A percentile compares a stretch with the other conserved stretches of the same genome.
phyloP scores from a whole-genome alignment of 2,797 vertebrate species.

The Halcyon chelicuti region DNA sequence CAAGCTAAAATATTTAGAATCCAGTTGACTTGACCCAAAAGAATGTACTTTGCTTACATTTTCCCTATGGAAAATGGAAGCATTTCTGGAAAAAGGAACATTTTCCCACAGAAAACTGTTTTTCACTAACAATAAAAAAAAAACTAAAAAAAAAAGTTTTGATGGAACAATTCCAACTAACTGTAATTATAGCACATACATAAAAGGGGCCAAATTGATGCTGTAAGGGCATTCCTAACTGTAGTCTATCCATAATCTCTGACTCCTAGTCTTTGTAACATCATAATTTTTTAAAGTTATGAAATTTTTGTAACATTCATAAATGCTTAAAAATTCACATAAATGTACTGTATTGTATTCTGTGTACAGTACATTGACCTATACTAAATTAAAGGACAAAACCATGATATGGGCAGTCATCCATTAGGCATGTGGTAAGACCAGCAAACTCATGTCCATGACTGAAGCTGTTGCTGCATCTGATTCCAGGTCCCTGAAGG shows the following conservation, averaged over 20 bases:
- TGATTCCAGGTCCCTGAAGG: not conserved
- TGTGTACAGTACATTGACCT: not conserved
- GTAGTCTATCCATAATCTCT: not conserved
- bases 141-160: not conserved
- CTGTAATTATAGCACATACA: constrained; percentile 53
- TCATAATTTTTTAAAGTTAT: not conserved
- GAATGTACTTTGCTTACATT: constrained; percentile 55
- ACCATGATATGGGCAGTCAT: not conserved
- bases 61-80: constrained; percentile 49
- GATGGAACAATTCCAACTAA: constrained; percentile 32
- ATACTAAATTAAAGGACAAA: not conserved
- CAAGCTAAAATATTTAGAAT: constrained; percentile 41
- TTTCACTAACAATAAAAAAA: not conserved
- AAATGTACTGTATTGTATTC: not conserved
- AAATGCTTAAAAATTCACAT: not conserved
- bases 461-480: not conserved
- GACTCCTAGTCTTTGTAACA: not conserved
- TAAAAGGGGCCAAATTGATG: constrained; percentile 29
- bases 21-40: constrained; percentile 9
- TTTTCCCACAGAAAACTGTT: constrained; percentile 60
- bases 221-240: constrained; percentile 24
- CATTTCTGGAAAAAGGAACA: constrained; percentile 40
- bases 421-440: not conserved
- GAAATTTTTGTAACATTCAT: not conserved
- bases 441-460: not conserved